These are phyloP conservation scores for Calephelis virginiensis DNA, from an alignment of 1,140 invertebrate species.

Conservation along the genomic window DNA sequence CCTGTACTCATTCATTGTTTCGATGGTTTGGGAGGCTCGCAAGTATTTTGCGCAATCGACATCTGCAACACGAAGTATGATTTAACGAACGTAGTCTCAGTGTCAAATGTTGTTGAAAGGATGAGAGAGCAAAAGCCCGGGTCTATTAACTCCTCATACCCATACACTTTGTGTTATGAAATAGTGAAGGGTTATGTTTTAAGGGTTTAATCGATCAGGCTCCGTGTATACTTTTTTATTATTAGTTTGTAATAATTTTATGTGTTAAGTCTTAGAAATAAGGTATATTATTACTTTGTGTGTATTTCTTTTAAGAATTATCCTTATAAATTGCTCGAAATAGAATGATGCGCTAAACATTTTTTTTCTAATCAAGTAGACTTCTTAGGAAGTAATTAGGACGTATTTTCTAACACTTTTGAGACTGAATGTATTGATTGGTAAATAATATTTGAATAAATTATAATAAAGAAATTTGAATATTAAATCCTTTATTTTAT, in stretches of 20 bases:
- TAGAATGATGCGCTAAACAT: neutral
- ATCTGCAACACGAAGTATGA: neutral
- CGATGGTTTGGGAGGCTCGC: too few relatives aligned
- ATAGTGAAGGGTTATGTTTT: too few relatives aligned
- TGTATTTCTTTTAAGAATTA: neutral
- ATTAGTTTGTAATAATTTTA: constrained; percentile 1
- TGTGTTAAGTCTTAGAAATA: too few relatives aligned
- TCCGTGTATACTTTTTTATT: neutral
- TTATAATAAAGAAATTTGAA: neutral
- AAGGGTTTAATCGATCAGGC: neutral
- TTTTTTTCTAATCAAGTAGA: neutral
- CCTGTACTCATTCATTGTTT: too few relatives aligned
- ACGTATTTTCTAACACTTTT: neutral
- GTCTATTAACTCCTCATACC: neutral
- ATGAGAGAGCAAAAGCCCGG: neutral
- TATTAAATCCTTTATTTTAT: neutral
- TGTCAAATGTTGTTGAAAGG: neutral
- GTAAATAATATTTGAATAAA: neutral
- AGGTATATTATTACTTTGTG: neutral
- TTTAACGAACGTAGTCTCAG: neutral
- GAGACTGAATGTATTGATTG: neutral
- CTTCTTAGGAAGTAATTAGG: neutral
- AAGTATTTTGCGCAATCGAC: neutral
- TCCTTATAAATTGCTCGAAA: neutral
- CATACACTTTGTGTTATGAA: neutral